phyloP scores from a whole-genome alignment of 2,797 vertebrate species.

The Aselliscus stoliczkanus region DNA sequence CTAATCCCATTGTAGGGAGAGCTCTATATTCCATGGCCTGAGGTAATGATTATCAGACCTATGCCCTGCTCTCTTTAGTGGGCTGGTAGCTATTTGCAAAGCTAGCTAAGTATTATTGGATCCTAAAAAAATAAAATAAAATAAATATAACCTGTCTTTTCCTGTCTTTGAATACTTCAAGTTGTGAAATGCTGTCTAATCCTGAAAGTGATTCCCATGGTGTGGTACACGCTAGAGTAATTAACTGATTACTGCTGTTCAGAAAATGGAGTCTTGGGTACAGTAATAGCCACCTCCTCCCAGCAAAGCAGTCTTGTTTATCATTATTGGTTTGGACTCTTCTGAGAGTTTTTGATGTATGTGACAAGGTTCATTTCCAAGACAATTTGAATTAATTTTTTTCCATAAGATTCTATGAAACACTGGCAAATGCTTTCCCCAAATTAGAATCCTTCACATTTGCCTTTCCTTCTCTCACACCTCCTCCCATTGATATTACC shows the following conservation, averaged over 20 bases:
- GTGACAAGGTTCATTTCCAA: constrained; percentile 65
- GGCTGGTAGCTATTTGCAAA: constrained; percentile 22
- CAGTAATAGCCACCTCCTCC: background rate
- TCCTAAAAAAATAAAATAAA: background rate
- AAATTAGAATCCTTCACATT: constrained; percentile 14
- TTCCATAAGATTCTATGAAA: constrained; percentile 31
- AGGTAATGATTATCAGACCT: background rate
- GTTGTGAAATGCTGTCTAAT: constrained; percentile 36
- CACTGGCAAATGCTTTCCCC: constrained; percentile 29
- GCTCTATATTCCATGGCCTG: background rate
- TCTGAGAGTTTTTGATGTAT: constrained; percentile 66
- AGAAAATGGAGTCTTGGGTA: constrained; percentile 55
- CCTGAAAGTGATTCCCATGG: constrained; percentile 19
- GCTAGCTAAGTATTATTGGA: background rate
- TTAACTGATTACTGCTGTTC: constrained; percentile 56
- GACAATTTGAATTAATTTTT: constrained; percentile 63
- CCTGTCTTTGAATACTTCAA: constrained; percentile 17
- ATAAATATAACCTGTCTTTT: background rate
- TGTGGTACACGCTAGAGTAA: constrained; percentile 24
- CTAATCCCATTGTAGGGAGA: background rate
- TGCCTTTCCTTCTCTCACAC: background rate
- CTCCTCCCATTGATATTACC: background rate
- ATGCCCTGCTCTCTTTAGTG: background rate
- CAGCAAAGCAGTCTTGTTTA: constrained; percentile 47
- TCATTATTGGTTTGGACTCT: constrained; percentile 64